Base-by-base conservation (phyloP, 2,113 vertebrate species). In the Hipposideros armiger region DNA sequence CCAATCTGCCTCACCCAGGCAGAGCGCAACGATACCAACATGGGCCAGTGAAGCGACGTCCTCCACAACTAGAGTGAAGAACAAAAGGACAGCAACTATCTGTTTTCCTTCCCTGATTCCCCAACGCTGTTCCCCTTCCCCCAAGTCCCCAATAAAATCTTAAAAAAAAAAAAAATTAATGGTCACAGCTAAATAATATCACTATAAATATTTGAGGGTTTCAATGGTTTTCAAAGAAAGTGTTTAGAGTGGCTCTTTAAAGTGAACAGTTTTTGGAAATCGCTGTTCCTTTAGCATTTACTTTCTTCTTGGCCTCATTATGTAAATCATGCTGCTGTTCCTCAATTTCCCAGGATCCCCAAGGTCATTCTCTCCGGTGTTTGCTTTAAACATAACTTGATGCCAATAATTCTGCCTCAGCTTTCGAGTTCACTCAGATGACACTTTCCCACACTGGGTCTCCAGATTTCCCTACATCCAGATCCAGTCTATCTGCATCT, bases 371-470 rank as follows among this genome's bases (percentile, higher is more conserved):
- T 98, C 81, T 73, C 85, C 0, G 2, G 66, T 94, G 89, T 91
- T 97, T 76, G 93, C 40, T 96, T 87, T 88, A 96, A 95, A 95
- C 13, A 77, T 11, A 62, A 81, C 74, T 90, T 87, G 54, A 28
- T 89, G 89, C 90, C 94, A 97, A 70, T 96, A 86, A 93, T 24
- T 30, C 76, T 90, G 72, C 92, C 94, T 96, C 87, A 90, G 73
- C 87, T 92, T 96, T 56, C 76, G 82, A 93, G 40, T 92, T 93
- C 66, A 47, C 24, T 83, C 1, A 4, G 69, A 90, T 36, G 85
- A 93, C 66, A 91, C 54, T 93, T 98, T 95, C 91, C 96, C 58
- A 96, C 72, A 96, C 45, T 77, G 64, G 72, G 92, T 96, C 64
- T 97, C 69, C 82, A 64, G 93, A 89, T 10, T 8, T 98, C 97